A percentile compares a stretch with the other conserved stretches of the same genome.
Conservation (phyloP, 2,113 vertebrate genomes). For the Corythornis cristatus region DNA sequence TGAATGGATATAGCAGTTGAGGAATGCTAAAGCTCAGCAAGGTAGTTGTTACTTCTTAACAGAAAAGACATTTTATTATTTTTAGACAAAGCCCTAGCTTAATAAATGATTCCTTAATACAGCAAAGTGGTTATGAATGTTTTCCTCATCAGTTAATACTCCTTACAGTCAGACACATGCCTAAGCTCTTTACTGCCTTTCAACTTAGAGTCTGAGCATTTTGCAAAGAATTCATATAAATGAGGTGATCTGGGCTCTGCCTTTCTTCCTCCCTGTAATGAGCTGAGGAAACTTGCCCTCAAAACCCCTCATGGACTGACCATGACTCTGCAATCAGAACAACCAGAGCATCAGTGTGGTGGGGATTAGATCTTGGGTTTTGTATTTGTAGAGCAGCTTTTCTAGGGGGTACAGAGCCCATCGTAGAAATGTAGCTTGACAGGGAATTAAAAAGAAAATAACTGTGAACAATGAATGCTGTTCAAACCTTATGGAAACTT, state of each 20-base stretch:
- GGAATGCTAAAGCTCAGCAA: not conserved
- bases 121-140: not conserved
- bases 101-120: not conserved
- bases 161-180: not conserved
- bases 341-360: not conserved
- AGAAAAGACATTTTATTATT: not conserved
- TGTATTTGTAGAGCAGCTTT: not conserved
- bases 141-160: not conserved
- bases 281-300: not conserved
- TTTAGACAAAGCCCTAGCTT: not conserved
- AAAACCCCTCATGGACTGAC: not conserved
- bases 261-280: not conserved
- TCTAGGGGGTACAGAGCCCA: not conserved
- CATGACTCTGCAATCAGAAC: not conserved
- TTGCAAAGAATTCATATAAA: not conserved
- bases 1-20: not conserved
- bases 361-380: not conserved
- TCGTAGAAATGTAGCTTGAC: not conserved
- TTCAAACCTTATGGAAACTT: conserved; percentile 22
- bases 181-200: not conserved
- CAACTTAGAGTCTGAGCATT: not conserved
- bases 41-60: not conserved
- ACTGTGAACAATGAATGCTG: not conserved
- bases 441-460: conserved; percentile 28
- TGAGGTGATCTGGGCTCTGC: not conserved